Evolutionary conservation across 2,797 vertebrate species (phyloP), one percentile per base, ranked within the genome.

Genomic region (Pseudochaenichthys georgianus): DNA sequence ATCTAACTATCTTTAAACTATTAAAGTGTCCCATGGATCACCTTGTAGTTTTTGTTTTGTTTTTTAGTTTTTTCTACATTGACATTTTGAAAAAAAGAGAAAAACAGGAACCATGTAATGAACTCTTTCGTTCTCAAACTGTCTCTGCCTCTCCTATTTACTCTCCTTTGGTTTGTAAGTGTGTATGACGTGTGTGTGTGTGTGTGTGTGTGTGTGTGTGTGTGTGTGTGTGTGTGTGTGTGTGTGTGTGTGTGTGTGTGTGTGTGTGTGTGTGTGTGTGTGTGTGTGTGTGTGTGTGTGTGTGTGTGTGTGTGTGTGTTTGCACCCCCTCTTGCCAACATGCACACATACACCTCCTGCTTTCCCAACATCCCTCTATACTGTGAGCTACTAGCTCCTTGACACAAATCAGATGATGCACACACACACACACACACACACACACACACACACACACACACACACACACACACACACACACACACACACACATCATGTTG

Each of bases 331-430:
- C 34, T 38, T 38, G 34, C 11, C 3, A 19, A 9, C 4, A 43
- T 38, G 19, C 47, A 54, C 45, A 13, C 69, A 53, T 61, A 21
- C 28, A 5, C 45, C 45, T 41, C 45, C 47, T 48, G 43, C 50
- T 77, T 47, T 46, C 51, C 64, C 38, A 53, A 42, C 51, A 0
- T 46, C 62, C 53, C 74, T 79, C 84, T 86, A 73, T 62, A 43
- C 75, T 42, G 68, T 72, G 76, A 87, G 79, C 77, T 74, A 77
- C 72, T 4, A 80, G 80, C 77, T 88, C 75, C 68, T 89, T 88
- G 84, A 85, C 64, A 84, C 83, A 82, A 85, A 88, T 87, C 84
- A 80, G 73, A 88, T 83, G 72, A 88, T 76, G 53, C 71, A 76
- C 65, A 50, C 78, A 72, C 58, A 9, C 53, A 4, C 16, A 15